Conservation (phyloP, 2,888 invertebrate species). For the Spicauda simplicius region DNA sequence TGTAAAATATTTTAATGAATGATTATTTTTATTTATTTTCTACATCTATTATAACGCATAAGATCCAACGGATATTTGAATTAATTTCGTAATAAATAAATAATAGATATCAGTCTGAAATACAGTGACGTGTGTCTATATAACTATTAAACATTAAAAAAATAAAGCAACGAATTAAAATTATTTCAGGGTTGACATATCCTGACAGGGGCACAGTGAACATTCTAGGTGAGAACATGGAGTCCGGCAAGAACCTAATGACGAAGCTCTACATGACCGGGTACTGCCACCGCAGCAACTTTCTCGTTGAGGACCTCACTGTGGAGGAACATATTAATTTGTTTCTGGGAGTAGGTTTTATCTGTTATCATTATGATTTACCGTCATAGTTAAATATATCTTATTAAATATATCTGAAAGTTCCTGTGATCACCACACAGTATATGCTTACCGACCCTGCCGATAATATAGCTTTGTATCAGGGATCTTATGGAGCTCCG, state of each 20-base stretch:
- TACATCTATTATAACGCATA: no score
- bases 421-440: no score
- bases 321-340: slow-evolving; percentile 66
- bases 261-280: slow-evolving; percentile 64
- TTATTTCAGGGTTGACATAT: slow-evolving; percentile 56
- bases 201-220: slow-evolving; percentile 64
- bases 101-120: no score
- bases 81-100: no score
- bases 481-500: no score
- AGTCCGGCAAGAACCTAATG: slow-evolving; percentile 49
- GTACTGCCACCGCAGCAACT: slow-evolving; percentile 61
- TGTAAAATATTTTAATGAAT: no score
- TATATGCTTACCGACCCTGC: no score
- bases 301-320: slow-evolving; percentile 65
- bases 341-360: slow-evolving; percentile 53
- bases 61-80: no score
- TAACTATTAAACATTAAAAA: background rate
- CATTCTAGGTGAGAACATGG: slow-evolving; percentile 57
- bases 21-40: no score
- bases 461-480: no score
- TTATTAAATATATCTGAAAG: no score
- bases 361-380: background rate
- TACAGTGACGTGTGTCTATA: no score
- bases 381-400: background rate
- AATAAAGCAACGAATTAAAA: background rate